phyloP scores from a whole-genome alignment of 2,888 invertebrate species.

The Cephus spinipes region DNA sequence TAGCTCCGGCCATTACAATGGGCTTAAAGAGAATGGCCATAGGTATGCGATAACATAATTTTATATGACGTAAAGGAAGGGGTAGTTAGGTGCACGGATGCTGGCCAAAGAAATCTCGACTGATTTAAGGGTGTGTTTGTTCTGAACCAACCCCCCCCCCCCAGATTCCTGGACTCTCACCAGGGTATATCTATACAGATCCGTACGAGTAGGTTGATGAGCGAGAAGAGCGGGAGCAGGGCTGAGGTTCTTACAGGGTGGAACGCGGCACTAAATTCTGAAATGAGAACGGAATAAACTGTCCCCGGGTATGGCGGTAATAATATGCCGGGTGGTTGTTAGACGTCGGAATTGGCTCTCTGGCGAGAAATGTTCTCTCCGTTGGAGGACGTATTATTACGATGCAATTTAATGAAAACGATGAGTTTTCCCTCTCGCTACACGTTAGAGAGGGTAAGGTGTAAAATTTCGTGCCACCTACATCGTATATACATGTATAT shows the following conservation, averaged over 20 bases:
- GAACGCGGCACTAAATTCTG: conserved; percentile 53
- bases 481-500: neutral
- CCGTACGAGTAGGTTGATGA: conserved; percentile 10
- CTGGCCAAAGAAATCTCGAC: conserved; percentile 41
- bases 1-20: neutral
- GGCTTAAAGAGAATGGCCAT: neutral
- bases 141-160: neutral
- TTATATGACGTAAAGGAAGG: neutral
- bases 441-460: neutral
- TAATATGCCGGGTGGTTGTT: conserved; percentile 49
- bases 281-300: conserved; percentile 62
- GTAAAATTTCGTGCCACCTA: neutral
- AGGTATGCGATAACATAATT: neutral
- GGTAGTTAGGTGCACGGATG: neutral
- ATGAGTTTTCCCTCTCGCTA: conserved; percentile 16
- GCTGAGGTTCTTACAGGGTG: conserved; percentile 45
- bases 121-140: conserved; percentile 34
- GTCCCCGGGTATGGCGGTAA: conserved; percentile 50
- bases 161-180: conserved; percentile 5
- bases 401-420: conserved; percentile 43
- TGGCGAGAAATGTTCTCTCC: conserved; percentile 34
- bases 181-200: conserved; percentile 19
- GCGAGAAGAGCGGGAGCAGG: neutral
- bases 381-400: conserved; percentile 42
- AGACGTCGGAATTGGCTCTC: conserved; percentile 42